Evolutionary conservation across 2,113 vertebrate genomes (phyloP), one percentile per base, ranked within the genome.

Genomic region (Recurvirostra avosetta): DNA sequence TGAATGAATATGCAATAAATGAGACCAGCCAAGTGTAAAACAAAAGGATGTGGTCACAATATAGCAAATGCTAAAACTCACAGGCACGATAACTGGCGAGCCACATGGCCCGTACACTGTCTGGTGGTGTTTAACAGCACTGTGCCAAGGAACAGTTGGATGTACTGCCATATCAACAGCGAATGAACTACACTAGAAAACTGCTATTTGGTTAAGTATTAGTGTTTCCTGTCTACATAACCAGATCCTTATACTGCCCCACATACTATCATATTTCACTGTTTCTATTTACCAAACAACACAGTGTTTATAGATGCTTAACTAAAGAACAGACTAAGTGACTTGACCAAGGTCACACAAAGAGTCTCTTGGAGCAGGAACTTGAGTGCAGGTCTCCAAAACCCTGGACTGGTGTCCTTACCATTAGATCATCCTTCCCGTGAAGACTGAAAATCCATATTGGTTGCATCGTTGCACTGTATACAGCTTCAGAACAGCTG

Each of bases 371-470:
- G 3, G 67, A 92, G 72, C 9, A 65, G 62, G 40, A 90, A n/a
- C 83, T 21, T 4, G 49, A 85, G 62, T 61, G 16, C 30, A 41
- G 68, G 27, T 76, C 70, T 91, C 49, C 52, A 30, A 88, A 95
- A 75, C 41, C 36, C 52, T 7, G 0, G 14, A 25, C 50, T 88
- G 38, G 50, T 90, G 82, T 84, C 75, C 75, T 89, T 43, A 41
- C 81, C 63, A 21, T 73, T 62, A 76, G 89, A 62, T 91, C 81
- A 95, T 66, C 89, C 81, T 95, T 95, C 73, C 95, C 13, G 3
- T 36, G 62, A 73, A 86, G 89, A 90, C 95, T 94, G 89, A 92
- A 96, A 97, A 96, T 95, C 96, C 89, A 90, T 96, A 76, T 2
- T 41, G 62, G 74, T 32, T 87, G 87, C 92, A 88, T 81, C 12